phyloP scores from a whole-genome alignment of 2,797 vertebrate genomes.

The Schizopygopsis pylzovi region DNA sequence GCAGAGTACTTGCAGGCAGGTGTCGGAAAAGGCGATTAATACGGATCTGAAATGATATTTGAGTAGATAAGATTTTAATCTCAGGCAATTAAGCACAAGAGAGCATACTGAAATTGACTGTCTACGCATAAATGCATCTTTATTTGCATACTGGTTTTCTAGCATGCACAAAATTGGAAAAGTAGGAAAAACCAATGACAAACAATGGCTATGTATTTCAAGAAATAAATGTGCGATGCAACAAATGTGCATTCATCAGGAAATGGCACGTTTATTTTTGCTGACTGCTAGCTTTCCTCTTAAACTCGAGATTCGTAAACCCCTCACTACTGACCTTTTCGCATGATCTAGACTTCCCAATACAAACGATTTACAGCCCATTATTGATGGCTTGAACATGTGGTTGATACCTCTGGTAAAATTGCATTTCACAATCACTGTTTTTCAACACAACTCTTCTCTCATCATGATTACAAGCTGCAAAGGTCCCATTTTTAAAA shows the following conservation, averaged over 20 bases:
- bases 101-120: not conserved
- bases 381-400: not conserved
- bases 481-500: conserved; percentile 26
- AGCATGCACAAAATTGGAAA: not conserved
- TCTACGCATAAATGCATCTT: not conserved
- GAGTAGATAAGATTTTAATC: conserved; percentile 20
- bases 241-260: not conserved
- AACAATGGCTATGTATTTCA: not conserved
- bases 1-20: conserved; percentile 24
- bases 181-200: not conserved
- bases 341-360: conserved; percentile 7
- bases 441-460: conserved; percentile 6
- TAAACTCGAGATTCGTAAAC: not conserved
- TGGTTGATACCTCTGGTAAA: conserved; percentile 12
- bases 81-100: not conserved
- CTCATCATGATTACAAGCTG: conserved; percentile 29
- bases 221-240: not conserved
- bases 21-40: conserved; percentile 18
- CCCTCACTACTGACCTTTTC: not conserved
- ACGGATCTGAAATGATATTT: conserved; percentile 17
- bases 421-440: not conserved
- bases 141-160: conserved; percentile 19
- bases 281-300: not conserved
- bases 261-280: not conserved
- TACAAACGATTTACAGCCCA: conserved; percentile 6